phyloP scores from a whole-genome alignment of 2,113 vertebrate genomes.

The Halcyon malimbica region DNA sequence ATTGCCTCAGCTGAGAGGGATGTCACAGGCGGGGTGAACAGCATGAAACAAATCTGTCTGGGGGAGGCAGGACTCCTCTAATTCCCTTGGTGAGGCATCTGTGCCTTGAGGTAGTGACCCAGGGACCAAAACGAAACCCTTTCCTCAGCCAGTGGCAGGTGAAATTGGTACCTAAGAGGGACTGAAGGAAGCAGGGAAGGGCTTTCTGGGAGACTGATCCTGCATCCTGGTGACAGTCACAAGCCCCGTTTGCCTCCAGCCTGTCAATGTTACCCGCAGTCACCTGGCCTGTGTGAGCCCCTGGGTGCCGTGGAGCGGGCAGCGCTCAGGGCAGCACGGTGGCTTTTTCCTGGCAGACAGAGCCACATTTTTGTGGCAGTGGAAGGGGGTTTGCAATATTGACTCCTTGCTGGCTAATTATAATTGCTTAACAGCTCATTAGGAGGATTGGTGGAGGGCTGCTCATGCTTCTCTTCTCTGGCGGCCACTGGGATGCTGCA shows the following conservation, averaged over 20 bases:
- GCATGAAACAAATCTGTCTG: not conserved
- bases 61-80: not conserved
- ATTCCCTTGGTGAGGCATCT: accelerated
- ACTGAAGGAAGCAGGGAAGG: not conserved
- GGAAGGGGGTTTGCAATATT: not conserved
- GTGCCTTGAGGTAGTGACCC: not conserved
- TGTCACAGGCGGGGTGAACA: not conserved
- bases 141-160: not conserved
- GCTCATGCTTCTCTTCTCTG: too few species aligned
- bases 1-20: not conserved
- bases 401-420: not conserved
- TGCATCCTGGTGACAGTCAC: not conserved
- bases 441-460: too few species aligned
- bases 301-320: not conserved
- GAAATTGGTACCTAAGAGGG: not conserved
- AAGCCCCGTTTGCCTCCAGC: accelerated
- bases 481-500: too few species aligned
- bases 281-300: not conserved
- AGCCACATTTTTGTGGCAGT: accelerated
- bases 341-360: not conserved
- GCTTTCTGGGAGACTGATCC: not conserved
- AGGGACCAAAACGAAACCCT: not conserved
- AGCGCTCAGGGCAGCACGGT: not conserved
- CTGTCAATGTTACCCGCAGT: not conserved
- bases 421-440: not conserved